Conservation (phyloP, 2,888 invertebrate genomes). For the Drosophila koepferae region DNA sequence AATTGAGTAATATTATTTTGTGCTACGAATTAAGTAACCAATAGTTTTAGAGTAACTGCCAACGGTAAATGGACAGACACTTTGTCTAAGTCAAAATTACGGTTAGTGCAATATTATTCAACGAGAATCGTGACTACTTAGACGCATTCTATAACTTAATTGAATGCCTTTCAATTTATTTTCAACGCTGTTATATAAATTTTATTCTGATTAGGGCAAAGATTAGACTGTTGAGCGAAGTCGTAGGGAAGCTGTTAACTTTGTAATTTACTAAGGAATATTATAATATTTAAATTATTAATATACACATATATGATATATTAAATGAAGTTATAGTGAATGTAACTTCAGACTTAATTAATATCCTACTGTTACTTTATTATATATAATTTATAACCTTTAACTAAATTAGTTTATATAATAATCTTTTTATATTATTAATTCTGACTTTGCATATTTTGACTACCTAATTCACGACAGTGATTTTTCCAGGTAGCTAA, state of each 20-base stretch:
- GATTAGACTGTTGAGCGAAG: neutral
- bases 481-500: neutral
- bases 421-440: no score
- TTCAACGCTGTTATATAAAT: neutral
- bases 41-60: constrained; percentile 19
- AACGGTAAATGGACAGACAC: neutral
- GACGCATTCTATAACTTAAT: neutral
- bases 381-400: neutral
- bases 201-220: neutral
- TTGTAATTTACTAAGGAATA: neutral
- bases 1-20: constrained; percentile 49
- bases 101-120: neutral
- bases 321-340: neutral
- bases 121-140: constrained; percentile 6
- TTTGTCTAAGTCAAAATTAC: neutral
- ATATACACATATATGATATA: neutral
- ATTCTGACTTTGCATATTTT: neutral
- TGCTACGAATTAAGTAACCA: constrained; percentile 3
- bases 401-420: neutral
- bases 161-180: neutral
- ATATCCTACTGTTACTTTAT: neutral
- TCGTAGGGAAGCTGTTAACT: neutral
- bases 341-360: neutral
- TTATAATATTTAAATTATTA: neutral
- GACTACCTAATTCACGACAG: neutral